Percentiles rank a stretch among this genome's conserved stretches.
Evolutionary conservation across 1,140 invertebrate genomes (phyloP).

Genomic region (Panagrolaimus sp.): DNA sequence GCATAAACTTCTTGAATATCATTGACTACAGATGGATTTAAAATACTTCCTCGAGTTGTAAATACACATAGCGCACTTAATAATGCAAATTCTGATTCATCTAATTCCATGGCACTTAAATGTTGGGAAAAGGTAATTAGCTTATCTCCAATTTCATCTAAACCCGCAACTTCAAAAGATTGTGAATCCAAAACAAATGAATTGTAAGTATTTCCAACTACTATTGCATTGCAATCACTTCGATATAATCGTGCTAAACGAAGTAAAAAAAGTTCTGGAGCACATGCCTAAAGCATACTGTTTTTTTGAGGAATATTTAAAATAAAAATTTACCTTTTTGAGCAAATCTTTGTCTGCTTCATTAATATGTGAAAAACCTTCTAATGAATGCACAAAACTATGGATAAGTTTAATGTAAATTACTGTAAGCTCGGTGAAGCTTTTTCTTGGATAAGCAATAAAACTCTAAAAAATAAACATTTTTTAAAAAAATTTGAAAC

Average conservation of each 20-base stretch:
- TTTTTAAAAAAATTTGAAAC: too few species aligned
- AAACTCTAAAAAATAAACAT: too few species aligned
- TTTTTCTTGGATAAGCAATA: not conserved
- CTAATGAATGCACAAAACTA: not conserved
- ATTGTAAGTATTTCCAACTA: not conserved
- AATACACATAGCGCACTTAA: not conserved
- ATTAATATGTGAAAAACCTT: not conserved
- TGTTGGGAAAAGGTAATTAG: not conserved
- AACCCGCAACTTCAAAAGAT: not conserved
- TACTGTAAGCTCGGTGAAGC: not conserved
- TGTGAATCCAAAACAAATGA: not conserved
- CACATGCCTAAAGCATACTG: not conserved
- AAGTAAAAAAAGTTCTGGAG: not conserved
- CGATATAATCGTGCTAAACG: not conserved
- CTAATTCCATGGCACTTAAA: not conserved
- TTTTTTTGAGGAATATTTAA: not conserved
- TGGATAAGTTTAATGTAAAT: not conserved
- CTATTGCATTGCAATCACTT: not conserved
- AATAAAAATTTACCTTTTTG: not conserved
- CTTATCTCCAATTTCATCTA: not conserved
- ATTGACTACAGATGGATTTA: not conserved
- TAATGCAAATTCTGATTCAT: not conserved
- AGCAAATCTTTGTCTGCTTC: not conserved
- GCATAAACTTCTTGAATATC: conserved; percentile 6
- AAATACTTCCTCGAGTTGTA: not conserved